Evolutionary conservation across 2,888 invertebrate species (phyloP).

Genomic region (Apantesis nais): DNA sequence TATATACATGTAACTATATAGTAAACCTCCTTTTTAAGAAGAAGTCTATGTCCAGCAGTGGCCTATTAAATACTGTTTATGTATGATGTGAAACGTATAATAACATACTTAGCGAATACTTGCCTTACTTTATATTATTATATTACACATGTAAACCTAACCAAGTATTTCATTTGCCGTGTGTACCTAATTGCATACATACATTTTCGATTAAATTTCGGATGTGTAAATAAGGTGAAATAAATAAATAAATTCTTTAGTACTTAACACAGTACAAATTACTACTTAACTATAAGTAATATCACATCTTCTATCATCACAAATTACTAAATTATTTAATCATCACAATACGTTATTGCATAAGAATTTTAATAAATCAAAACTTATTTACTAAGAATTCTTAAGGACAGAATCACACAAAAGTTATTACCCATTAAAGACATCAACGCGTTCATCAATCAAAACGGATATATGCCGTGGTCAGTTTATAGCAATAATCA

Average conservation of each 20-base stretch:
- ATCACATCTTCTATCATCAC: neutral
- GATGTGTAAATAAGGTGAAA: too few species aligned
- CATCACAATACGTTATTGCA: neutral
- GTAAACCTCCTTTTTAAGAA: too few species aligned
- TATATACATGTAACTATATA: too few species aligned
- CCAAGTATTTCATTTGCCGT: neutral
- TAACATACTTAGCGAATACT: too few species aligned
- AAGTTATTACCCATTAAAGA: slow-evolving; percentile 9
- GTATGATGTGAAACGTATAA: too few species aligned
- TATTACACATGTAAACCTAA: neutral
- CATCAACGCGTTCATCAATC: slow-evolving; percentile 12
- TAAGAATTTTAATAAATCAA: neutral
- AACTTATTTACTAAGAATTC: neutral
- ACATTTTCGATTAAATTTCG: too few species aligned
- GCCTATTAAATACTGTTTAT: too few species aligned
- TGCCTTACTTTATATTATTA: too few species aligned
- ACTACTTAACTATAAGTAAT: neutral
- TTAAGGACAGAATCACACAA: neutral
- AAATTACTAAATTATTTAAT: neutral
- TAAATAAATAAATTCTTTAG: too few species aligned
- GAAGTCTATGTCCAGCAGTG: too few species aligned
- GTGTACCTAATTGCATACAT: neutral
- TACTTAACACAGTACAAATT: neutral
- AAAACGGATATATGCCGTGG: neutral
- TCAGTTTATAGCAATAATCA: neutral